phyloP scores from a whole-genome alignment of 2,888 invertebrate species.

The Heliconius charithonia region DNA sequence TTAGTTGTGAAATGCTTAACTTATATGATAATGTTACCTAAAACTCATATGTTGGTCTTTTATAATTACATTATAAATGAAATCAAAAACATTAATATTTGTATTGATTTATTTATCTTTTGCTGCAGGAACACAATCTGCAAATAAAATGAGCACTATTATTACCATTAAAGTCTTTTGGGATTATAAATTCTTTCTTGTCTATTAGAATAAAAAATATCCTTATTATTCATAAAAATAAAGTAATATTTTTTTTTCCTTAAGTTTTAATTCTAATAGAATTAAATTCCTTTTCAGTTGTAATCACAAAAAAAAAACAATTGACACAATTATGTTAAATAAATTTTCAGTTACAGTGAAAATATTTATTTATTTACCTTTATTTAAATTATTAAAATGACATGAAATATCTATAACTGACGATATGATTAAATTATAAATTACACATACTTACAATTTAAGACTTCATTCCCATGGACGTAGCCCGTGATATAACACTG shows the following conservation, averaged over 20 bases:
- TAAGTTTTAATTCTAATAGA: no score
- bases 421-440: not conserved
- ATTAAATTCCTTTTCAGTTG: no score
- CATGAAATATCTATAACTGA: not conserved
- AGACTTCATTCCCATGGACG: conserved; percentile 46
- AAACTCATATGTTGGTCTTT: not conserved
- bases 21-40: not conserved
- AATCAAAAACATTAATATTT: not conserved
- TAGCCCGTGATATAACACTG: conserved; percentile 51
- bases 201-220: no score
- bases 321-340: not conserved
- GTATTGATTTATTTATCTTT: not conserved
- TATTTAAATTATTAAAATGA: not conserved
- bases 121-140: not conserved
- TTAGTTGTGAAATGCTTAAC: not conserved
- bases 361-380: not conserved
- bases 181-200: no score
- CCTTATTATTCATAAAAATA: no score
- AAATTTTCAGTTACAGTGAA: not conserved
- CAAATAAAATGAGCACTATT: not conserved
- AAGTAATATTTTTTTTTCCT: no score
- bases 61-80: not conserved
- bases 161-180: not conserved
- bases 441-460: conserved; percentile 7
- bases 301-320: no score